A percentile compares a stretch with the other conserved stretches of the same genome.
phyloP scores from a whole-genome alignment of 2,888 invertebrate genomes.

The Eudemis profundana region DNA sequence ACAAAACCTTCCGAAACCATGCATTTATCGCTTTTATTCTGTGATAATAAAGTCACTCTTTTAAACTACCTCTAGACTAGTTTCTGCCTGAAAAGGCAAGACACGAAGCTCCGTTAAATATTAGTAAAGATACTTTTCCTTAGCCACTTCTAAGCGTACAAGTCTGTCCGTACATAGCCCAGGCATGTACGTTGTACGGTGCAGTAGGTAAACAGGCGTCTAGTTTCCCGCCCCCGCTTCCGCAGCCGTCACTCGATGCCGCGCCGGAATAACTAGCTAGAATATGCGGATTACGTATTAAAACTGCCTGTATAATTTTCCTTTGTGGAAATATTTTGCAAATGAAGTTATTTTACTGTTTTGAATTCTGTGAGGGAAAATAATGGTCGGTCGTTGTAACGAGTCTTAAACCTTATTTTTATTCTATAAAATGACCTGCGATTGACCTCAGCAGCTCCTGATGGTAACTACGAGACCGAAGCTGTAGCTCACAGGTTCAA shows the following conservation, averaged over 20 bases:
- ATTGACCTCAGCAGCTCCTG: too few relatives aligned
- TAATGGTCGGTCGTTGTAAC: background rate
- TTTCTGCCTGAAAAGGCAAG: too few relatives aligned
- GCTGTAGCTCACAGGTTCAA: too few relatives aligned
- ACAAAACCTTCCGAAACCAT: too few relatives aligned
- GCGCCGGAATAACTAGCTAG: constrained; percentile 36
- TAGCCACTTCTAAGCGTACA: constrained; percentile 17
- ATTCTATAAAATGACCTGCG: too few relatives aligned
- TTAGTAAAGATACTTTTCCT: background rate
- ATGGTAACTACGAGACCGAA: too few relatives aligned
- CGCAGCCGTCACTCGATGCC: constrained; percentile 42
- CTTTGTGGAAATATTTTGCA: constrained; percentile 20
- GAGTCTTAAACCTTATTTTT: too few relatives aligned
- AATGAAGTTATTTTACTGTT: constrained; percentile 17
- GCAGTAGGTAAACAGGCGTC: constrained; percentile 34
- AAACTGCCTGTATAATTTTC: constrained; percentile 30
- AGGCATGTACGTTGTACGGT: constrained; percentile 1
- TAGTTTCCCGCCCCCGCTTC: constrained; percentile 40
- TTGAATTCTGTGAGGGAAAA: constrained; percentile 3
- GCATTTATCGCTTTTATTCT: too few relatives aligned
- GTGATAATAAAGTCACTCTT: too few relatives aligned
- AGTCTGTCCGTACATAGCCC: constrained; percentile 8
- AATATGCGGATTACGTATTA: constrained; percentile 27
- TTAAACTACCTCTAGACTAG: too few relatives aligned
- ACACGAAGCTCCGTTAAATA: background rate